Percentiles rank a stretch among this genome's conserved stretches.
Conservation (phyloP, 2,113 vertebrate genomes). For the Silurus asotus region DNA sequence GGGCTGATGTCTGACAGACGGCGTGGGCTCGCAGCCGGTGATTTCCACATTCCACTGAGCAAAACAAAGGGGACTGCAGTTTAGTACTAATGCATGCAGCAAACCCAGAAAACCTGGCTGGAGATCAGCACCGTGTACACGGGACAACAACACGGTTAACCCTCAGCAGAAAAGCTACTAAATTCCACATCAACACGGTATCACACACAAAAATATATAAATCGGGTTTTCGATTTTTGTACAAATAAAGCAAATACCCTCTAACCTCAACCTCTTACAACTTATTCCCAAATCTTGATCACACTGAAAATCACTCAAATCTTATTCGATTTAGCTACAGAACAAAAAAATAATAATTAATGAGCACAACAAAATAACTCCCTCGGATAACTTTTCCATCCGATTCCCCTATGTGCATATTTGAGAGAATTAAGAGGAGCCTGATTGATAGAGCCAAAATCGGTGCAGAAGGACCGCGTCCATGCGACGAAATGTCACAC, state of each 20-base stretch:
- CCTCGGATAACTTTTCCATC: slow-evolving; percentile 24
- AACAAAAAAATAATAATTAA: not conserved
- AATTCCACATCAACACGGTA: no score
- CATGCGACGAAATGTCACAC: slow-evolving; percentile 1
- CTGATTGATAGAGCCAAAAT: not conserved
- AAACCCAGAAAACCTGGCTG: slow-evolving; percentile 40
- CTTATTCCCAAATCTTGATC: not conserved
- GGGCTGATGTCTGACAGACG: slow-evolving; percentile 96
- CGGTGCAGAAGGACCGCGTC: not conserved
- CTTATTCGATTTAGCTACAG: no score
- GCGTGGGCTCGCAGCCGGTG: slow-evolving; percentile 90
- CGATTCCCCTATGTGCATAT: slow-evolving; percentile 14
- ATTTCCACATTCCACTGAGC: slow-evolving; percentile 85
- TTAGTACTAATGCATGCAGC: slow-evolving; percentile 21
- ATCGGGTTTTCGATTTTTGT: not conserved
- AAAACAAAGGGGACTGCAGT: slow-evolving; percentile 50
- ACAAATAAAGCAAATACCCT: not conserved
- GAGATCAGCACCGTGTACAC: slow-evolving; percentile 1
- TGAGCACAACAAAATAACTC: not conserved
- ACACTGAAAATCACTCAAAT: not conserved
- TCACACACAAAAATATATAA: not conserved
- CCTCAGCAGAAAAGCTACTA: no score
- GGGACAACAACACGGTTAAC: not conserved
- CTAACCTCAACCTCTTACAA: not conserved
- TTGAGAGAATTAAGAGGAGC: not conserved